phyloP scores from a whole-genome alignment of 2,888 invertebrate genomes.

The Tuberolachnus salignus region DNA sequence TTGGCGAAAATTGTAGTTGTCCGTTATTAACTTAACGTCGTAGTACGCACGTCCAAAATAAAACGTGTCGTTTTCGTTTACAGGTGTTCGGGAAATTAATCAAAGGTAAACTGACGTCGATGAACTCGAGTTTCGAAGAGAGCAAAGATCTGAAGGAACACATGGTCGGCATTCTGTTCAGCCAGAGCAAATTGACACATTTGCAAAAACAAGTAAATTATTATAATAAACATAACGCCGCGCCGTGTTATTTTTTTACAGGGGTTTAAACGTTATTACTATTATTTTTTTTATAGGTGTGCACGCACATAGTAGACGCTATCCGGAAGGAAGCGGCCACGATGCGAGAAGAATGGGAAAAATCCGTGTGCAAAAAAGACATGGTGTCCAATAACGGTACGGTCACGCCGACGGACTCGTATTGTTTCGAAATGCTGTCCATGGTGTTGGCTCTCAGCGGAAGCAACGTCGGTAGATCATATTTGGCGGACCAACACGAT shows the following conservation, averaged over 20 bases:
- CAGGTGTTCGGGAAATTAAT: constrained; percentile 90
- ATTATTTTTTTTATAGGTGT: constrained; percentile 68
- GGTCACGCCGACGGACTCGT: constrained; percentile 74
- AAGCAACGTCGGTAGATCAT: constrained; percentile 86
- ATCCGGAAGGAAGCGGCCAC: constrained; percentile 86
- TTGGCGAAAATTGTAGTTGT: too few relatives aligned
- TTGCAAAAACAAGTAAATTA: constrained; percentile 83
- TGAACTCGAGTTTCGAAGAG: constrained; percentile 61
- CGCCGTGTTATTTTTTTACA: too few relatives aligned
- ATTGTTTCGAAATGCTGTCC: constrained; percentile 96
- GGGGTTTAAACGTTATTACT: neutral
- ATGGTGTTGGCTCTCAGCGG: constrained; percentile 93
- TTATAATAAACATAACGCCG: neutral
- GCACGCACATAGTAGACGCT: constrained; percentile 87
- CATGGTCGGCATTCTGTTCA: constrained; percentile 95
- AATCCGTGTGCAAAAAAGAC: constrained; percentile 60
- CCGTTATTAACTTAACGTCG: too few relatives aligned
- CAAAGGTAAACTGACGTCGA: constrained; percentile 67
- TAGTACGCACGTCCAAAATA: too few relatives aligned
- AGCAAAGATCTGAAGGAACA: constrained; percentile 85
- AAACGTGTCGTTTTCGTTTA: constrained; percentile 54
- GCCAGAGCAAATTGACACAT: constrained; percentile 89
- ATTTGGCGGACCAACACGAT: constrained; percentile 87
- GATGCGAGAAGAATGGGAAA: constrained; percentile 91
- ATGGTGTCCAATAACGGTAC: constrained; percentile 53